These are phyloP conservation scores for Ameiurus melas DNA, from an alignment of 2,113 vertebrate genomes.

Conservation along the genomic window DNA sequence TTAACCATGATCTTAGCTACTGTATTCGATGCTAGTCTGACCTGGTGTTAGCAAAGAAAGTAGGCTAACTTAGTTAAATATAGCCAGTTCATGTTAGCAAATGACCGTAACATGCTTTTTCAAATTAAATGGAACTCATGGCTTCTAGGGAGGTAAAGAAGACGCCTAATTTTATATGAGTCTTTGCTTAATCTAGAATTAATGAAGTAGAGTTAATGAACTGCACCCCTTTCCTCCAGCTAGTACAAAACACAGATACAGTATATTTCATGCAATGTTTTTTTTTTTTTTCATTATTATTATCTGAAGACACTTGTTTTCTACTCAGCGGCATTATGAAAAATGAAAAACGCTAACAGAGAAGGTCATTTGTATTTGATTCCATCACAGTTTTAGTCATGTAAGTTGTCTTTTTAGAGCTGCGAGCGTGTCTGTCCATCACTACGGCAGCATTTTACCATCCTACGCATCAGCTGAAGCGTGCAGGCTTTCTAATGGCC, in stretches of 20 bases:
- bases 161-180: neutral
- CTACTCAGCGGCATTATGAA: neutral
- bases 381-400: neutral
- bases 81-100: neutral
- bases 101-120: neutral
- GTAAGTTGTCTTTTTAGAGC: neutral
- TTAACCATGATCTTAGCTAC: neutral
- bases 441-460: neutral
- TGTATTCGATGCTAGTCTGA: neutral
- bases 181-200: neutral
- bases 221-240: neutral
- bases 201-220: neutral
- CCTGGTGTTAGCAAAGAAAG: neutral
- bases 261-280: neutral
- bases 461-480: conserved; percentile 19
- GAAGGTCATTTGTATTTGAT: neutral
- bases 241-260: neutral
- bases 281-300: neutral
- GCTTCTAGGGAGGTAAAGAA: neutral
- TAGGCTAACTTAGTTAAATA: neutral
- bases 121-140: neutral
- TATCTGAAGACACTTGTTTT: neutral
- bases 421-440: neutral
- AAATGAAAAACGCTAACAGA: neutral
- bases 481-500: neutral